Base-by-base conservation (phyloP, 2,113 vertebrate genomes). In the Ranitomeya variabilis region DNA sequence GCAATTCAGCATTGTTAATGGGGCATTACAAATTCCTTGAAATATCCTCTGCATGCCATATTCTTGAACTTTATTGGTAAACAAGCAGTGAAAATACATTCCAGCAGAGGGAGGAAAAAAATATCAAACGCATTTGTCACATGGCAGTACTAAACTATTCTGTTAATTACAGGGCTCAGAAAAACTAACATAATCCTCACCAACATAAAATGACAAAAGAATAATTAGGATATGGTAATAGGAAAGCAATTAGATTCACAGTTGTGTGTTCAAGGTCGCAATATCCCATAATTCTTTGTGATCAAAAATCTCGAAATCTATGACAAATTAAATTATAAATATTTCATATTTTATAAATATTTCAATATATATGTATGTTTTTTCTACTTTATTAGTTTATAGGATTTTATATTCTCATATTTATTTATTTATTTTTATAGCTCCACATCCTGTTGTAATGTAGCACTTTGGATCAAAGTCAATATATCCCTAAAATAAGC, bases 221-320 rank as follows among this genome's bases (percentile, higher is more conserved):
- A 89, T 89, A 89, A 89, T 89, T 89, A 79, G 80, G 83, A 79
- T 85, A 79, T 89, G 81, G 87, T 83, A 89, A 89, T 89, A 84
- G 74, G 73, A 85, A 79, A 66, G 23, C 67, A 84, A 84, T 78
- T 85, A 85, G 18, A 89, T 79, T 85, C 60, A 69, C 80, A 88
- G 55, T 74, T 79, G 45, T 85, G 51, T 79, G 82, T 78, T 85
- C 23, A 69, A 67, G 73, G 73, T 55, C 37, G 59, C 87, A 67
- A 23, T 60, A 64, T 67, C 59, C 57, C n/a, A 88, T 52, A 78
- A 69, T 84, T 84, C n/a, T 69, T 26, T 84, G 66, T 23, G 51
- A n/a, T 84, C n/a, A 51, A 13, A 67, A 83, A 55, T 84, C 64
- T 55, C 26, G 19, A 84, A 52, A 84, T 84, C 7, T n/a, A 67